These are phyloP conservation scores for Bursaphelenchus mucronatus DNA, from an alignment of 1,140 invertebrate genomes.

Conservation along the genomic window DNA sequence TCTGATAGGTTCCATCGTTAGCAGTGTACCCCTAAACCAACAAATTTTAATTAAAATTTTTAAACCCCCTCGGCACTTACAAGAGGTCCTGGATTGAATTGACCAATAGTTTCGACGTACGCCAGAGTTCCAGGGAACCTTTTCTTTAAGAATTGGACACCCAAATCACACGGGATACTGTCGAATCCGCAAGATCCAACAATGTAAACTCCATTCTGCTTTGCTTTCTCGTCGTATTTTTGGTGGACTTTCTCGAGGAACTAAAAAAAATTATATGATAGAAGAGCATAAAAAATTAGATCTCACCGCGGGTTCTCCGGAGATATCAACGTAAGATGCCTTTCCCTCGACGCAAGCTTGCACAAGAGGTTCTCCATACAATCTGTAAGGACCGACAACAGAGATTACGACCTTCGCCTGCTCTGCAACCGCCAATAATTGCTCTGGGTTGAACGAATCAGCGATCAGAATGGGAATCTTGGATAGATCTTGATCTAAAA, in stretches of 20 bases:
- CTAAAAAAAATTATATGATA: slow-evolving; percentile 9
- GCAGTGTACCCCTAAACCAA: slow-evolving; percentile 52
- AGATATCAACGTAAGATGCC: slow-evolving; percentile 83
- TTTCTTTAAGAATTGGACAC: slow-evolving; percentile 71
- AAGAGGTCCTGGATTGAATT: slow-evolving; percentile 33
- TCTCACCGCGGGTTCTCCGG: slow-evolving; percentile 72
- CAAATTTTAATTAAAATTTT: not conserved
- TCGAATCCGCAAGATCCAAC: slow-evolving; percentile 86
- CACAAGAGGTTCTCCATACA: slow-evolving; percentile 83
- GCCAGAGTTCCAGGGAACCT: slow-evolving; percentile 69
- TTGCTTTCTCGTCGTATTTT: slow-evolving; percentile 73
- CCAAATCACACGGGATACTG: slow-evolving; percentile 75
- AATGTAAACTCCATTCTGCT: slow-evolving; percentile 75
- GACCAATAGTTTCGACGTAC: slow-evolving; percentile 47
- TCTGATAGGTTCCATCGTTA: slow-evolving; percentile 59
- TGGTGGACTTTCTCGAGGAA: slow-evolving; percentile 73
- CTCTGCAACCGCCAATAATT: slow-evolving; percentile 37
- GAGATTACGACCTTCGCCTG: slow-evolving; percentile 51
- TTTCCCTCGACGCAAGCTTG: slow-evolving; percentile 76
- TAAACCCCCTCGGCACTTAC: slow-evolving; percentile 31
- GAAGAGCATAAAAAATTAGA: not conserved
- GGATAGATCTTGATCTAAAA: slow-evolving; percentile 41
- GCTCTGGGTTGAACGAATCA: slow-evolving; percentile 30
- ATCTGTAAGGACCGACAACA: slow-evolving; percentile 67
- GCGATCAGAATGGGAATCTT: slow-evolving; percentile 49